A percentile compares a stretch with the other conserved stretches of the same genome.
These are phyloP conservation scores for Notolabrus celidotus DNA, from an alignment of 2,797 vertebrate genomes.

Conservation along the genomic window DNA sequence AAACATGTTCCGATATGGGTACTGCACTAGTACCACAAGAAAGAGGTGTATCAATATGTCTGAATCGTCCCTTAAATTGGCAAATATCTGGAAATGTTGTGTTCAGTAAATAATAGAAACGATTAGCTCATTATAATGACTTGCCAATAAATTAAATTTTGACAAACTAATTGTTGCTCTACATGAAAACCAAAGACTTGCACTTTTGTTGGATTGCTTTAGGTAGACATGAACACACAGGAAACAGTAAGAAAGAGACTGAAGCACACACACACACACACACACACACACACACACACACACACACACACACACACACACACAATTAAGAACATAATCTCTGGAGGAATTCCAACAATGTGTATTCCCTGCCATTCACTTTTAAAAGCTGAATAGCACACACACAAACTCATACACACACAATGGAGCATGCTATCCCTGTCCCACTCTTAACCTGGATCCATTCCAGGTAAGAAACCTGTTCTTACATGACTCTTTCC, in stretches of 20 bases:
- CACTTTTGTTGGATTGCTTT: constrained; percentile 3
- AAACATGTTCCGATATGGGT: too few relatives aligned
- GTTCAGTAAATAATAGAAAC: too few relatives aligned
- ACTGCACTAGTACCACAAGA: too few relatives aligned
- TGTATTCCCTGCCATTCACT: constrained; percentile 70
- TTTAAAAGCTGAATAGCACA: constrained; percentile 55
- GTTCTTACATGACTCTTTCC: constrained; percentile 72
- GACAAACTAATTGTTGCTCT: neutral
- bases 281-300: constrained; percentile 11
- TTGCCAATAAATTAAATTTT: neutral
- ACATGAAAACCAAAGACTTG: neutral
- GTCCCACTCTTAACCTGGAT: constrained; percentile 56
- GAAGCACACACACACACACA: neutral
- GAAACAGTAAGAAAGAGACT: constrained; percentile 33
- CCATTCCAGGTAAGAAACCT: constrained; percentile 74
- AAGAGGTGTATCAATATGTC: too few relatives aligned
- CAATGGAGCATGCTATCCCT: constrained; percentile 25
- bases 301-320: constrained; percentile 48
- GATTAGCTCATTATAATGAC: too few relatives aligned
- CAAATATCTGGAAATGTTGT: neutral
- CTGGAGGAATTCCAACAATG: constrained; percentile 78
- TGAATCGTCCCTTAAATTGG: too few relatives aligned
- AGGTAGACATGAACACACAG: constrained; percentile 27
- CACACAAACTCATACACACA: constrained; percentile 30
- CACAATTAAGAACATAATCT: constrained; percentile 76